These are phyloP conservation scores for Puffinus mauretanicus DNA, from an alignment of 2,113 vertebrate genomes.

Conservation along the genomic window DNA sequence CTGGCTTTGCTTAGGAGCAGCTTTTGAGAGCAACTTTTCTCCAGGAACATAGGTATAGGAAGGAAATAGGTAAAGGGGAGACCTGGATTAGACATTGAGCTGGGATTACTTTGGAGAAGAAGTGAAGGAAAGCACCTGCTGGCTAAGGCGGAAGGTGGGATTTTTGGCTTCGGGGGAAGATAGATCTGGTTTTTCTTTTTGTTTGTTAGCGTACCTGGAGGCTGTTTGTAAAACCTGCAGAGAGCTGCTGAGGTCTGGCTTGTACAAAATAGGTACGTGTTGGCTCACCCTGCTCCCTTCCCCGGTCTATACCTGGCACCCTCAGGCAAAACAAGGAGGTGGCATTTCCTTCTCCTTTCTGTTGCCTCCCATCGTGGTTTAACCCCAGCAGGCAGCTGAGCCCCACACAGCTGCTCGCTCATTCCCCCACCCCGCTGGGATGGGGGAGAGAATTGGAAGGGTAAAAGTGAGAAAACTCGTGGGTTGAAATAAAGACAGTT, in stretches of 20 bases:
- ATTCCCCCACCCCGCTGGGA: no score
- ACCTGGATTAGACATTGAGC: not conserved
- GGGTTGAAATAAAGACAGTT: no score
- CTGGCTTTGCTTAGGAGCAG: not conserved
- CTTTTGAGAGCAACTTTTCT: not conserved
- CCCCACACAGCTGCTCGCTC: no score
- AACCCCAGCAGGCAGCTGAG: no score
- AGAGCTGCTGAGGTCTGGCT: not conserved
- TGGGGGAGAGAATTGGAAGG: no score
- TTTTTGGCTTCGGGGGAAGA: not conserved
- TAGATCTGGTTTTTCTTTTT: not conserved
- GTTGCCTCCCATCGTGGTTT: not conserved
- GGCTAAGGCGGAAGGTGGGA: not conserved
- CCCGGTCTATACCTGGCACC: not conserved
- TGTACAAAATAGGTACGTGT: not conserved
- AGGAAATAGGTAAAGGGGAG: not conserved
- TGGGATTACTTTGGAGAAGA: not conserved
- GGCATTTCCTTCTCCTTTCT: not conserved
- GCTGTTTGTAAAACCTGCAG: not conserved
- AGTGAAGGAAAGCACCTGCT: not conserved
- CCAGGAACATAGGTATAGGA: not conserved
- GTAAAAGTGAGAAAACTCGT: no score
- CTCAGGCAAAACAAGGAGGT: not conserved
- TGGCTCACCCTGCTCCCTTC: not conserved
- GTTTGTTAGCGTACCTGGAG: not conserved